Evolutionary conservation across 2,888 invertebrate species (phyloP).

Genomic region (Hermaeophaga mercurialis): DNA sequence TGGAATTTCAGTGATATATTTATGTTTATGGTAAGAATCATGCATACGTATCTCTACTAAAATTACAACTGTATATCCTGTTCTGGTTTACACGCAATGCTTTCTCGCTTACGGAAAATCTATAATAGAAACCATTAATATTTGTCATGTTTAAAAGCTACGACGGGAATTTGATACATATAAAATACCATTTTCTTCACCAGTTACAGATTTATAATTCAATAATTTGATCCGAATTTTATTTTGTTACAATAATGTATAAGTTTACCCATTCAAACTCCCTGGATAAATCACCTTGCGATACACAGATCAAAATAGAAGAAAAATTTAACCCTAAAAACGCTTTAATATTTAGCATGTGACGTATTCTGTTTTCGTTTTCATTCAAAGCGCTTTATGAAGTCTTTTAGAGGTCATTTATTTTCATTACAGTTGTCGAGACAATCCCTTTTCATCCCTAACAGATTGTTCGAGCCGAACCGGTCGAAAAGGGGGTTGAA

Average conservation of each 20-base stretch:
- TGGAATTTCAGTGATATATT: conserved; percentile 21
- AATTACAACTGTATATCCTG: conserved; percentile 30
- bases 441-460: conserved; percentile 45
- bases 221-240: too few species aligned
- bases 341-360: too few species aligned
- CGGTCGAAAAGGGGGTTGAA: not conserved
- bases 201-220: too few species aligned
- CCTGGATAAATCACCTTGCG: too few species aligned
- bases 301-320: too few species aligned
- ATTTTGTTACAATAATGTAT: too few species aligned
- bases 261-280: too few species aligned
- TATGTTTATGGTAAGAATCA: conserved; percentile 29
- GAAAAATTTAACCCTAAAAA: too few species aligned
- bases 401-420: conserved; percentile 48
- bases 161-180: too few species aligned
- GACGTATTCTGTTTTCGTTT: conserved; percentile 11
- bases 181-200: too few species aligned
- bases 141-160: not conserved
- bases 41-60: conserved; percentile 30
- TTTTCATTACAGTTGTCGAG: conserved; percentile 50
- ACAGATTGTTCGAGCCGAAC: conserved; percentile 29
- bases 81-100: conserved; percentile 13
- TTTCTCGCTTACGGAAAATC: conserved; percentile 1
- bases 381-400: conserved; percentile 39
- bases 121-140: not conserved